Conservation (phyloP, 2,113 vertebrate species). For the Hippolais icterina region DNA sequence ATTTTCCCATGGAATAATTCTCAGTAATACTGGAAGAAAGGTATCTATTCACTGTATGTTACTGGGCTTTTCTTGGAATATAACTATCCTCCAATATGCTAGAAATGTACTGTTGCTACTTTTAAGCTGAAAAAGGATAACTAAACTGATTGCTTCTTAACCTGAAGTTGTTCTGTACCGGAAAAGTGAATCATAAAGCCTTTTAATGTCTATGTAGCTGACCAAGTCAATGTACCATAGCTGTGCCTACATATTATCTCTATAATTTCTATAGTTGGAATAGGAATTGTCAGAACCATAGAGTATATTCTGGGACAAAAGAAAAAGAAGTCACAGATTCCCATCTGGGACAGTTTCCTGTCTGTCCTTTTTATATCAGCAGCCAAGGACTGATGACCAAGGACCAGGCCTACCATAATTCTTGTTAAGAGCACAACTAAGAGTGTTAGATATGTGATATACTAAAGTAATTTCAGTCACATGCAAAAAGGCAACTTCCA, state of each 20-base stretch:
- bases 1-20: conserved; percentile 37
- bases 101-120: not conserved
- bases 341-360: not conserved
- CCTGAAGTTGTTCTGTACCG: not conserved
- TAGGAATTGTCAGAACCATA: not conserved
- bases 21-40: not conserved
- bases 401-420: not conserved
- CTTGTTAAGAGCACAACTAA: not conserved
- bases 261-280: not conserved
- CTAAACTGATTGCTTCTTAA: not conserved
- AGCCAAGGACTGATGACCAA: not conserved
- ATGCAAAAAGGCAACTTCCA: not conserved
- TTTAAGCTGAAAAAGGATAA: not conserved
- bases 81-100: not conserved
- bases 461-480: not conserved
- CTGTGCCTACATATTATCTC: not conserved
- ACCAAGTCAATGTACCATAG: not conserved
- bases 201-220: not conserved
- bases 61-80: not conserved
- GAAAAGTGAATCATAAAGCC: not conserved
- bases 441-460: not conserved
- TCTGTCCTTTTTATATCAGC: not conserved
- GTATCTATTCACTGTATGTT: not conserved
- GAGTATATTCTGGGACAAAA: not conserved
- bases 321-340: not conserved